Evolutionary conservation across 2,888 invertebrate species (phyloP).

Genomic region (Pediacus dermestoides): DNA sequence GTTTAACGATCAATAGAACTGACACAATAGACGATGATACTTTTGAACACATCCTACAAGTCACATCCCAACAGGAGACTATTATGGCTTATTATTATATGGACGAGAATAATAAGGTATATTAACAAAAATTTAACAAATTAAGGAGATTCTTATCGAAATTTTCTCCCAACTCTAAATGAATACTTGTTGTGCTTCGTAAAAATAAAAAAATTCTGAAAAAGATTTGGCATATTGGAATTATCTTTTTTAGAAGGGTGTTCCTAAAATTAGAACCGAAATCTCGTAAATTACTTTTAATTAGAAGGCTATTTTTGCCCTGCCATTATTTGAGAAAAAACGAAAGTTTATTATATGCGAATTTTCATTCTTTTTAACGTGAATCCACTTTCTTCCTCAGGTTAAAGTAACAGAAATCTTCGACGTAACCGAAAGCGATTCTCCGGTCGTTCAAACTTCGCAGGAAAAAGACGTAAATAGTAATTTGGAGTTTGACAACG

Average conservation of each 20-base stretch:
- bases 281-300: too few species aligned
- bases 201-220: too few species aligned
- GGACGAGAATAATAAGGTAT: constrained; percentile 80
- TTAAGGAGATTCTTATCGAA: neutral
- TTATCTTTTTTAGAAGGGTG: too few species aligned
- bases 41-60: constrained; percentile 69
- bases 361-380: constrained; percentile 7
- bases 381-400: constrained; percentile 52
- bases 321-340: too few species aligned
- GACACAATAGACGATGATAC: constrained; percentile 55
- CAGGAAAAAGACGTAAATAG: constrained; percentile 60
- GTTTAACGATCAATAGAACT: constrained; percentile 42
- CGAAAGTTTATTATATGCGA: too few species aligned
- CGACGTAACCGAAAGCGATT: constrained; percentile 77
- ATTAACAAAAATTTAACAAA: too few species aligned
- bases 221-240: too few species aligned
- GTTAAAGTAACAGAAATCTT: constrained; percentile 87
- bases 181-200: too few species aligned
- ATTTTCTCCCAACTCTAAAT: too few species aligned
- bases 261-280: too few species aligned
- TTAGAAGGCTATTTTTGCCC: too few species aligned
- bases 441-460: constrained; percentile 60
- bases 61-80: constrained; percentile 82
- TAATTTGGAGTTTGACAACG: constrained; percentile 65
- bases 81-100: constrained; percentile 89